Evolutionary conservation across 2,888 invertebrate genomes (phyloP).

Genomic region (Tetranychus piercei): DNA sequence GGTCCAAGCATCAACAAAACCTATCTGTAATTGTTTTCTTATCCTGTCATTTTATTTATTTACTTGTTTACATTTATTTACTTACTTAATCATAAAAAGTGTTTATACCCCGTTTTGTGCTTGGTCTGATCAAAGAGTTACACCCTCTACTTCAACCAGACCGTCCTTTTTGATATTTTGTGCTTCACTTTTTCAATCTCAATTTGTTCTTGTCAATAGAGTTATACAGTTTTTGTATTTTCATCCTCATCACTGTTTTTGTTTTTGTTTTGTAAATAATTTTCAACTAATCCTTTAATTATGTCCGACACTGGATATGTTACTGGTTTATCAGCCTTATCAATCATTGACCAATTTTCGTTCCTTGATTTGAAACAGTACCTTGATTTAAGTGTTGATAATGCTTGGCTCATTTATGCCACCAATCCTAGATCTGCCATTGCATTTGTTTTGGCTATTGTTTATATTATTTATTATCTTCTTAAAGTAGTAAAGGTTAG

Average conservation of each 20-base stretch:
- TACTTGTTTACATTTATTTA: too few species aligned
- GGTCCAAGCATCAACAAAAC: too few species aligned
- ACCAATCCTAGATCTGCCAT: conserved; percentile 22
- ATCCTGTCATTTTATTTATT: too few species aligned
- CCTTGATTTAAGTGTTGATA: conserved; percentile 10
- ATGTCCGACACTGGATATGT: not conserved
- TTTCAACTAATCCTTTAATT: not conserved
- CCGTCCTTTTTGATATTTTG: too few species aligned
- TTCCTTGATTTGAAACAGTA: not conserved
- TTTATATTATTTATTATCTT: conserved; percentile 22
- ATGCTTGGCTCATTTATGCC: conserved; percentile 17
- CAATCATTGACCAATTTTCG: not conserved
- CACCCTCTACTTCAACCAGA: too few species aligned
- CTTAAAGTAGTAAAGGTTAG: conserved; percentile 22
- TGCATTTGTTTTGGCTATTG: conserved; percentile 19
- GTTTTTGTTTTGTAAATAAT: not conserved
- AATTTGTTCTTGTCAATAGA: too few species aligned
- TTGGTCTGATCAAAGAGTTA: too few species aligned
- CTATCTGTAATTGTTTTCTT: too few species aligned
- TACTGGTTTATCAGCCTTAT: not conserved
- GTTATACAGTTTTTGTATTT: not conserved
- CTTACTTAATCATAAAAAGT: too few species aligned
- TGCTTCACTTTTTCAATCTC: too few species aligned
- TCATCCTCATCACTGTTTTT: not conserved
- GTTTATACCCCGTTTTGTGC: too few species aligned